These are phyloP conservation scores for Patella caerulea DNA, from an alignment of 2,888 invertebrate genomes.

Conservation along the genomic window DNA sequence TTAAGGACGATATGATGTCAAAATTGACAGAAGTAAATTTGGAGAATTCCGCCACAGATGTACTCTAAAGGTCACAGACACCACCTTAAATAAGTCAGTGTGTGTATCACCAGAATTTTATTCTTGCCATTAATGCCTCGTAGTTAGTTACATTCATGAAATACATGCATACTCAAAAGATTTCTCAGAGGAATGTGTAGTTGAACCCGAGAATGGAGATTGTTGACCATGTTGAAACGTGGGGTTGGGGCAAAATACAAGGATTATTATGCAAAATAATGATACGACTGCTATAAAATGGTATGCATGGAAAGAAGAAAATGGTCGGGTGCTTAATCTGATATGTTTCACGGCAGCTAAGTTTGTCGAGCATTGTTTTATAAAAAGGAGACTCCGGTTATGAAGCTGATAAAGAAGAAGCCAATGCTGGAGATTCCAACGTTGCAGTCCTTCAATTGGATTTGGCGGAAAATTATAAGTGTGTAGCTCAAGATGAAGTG, in stretches of 20 bases:
- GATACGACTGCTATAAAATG: neutral
- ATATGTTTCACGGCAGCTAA: neutral
- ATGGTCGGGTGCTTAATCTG: neutral
- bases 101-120: neutral
- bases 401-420: neutral
- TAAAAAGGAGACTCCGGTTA: neutral
- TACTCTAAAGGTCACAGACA: neutral
- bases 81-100: neutral
- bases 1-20: neutral
- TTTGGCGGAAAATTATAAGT: constrained; percentile 13
- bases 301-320: neutral
- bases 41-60: neutral
- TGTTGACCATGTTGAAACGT: neutral
- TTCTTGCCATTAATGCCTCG: neutral
- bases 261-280: neutral
- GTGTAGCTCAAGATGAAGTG: constrained; percentile 18
- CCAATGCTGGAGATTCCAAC: neutral
- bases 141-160: neutral
- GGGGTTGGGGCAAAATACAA: neutral
- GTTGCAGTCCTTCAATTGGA: constrained; percentile 19
- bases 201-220: neutral
- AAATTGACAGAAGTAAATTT: neutral
- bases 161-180: neutral
- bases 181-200: neutral
- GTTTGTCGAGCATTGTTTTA: neutral